These are phyloP conservation scores for Labia minor DNA, from an alignment of 2,888 invertebrate species.

Conservation along the genomic window DNA sequence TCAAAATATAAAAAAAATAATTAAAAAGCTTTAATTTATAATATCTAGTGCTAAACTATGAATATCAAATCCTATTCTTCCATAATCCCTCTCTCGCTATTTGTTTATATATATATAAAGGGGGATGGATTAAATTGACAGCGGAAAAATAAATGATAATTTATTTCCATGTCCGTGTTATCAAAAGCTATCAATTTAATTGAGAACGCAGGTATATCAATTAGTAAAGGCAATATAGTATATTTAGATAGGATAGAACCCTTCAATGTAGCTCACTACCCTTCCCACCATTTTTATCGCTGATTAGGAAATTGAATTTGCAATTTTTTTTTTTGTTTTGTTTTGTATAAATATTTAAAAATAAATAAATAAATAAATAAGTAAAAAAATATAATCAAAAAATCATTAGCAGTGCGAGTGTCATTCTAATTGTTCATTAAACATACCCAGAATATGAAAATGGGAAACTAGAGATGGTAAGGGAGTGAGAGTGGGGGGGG, in stretches of 20 bases:
- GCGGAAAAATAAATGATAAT: conserved; percentile 13
- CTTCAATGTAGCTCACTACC: too few species aligned
- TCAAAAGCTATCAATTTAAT: conserved; percentile 13
- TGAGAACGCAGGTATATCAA: conserved; percentile 13
- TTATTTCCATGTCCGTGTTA: conserved; percentile 13
- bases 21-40: not conserved
- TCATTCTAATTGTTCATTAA: too few species aligned
- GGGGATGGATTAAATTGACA: conserved; percentile 7
- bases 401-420: too few species aligned
- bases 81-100: not conserved
- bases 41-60: not conserved
- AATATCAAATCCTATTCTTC: not conserved
- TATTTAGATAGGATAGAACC: not conserved
- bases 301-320: conserved; percentile 4
- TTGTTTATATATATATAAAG: not conserved
- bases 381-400: too few species aligned
- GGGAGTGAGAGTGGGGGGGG: too few species aligned
- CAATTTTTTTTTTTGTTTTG: not conserved
- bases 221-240: conserved; percentile 1
- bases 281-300: not conserved
- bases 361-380: too few species aligned
- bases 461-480: too few species aligned
- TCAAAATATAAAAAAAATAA: too few species aligned
- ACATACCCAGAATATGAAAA: too few species aligned
- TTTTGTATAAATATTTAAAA: too few species aligned